phyloP scores from a whole-genome alignment of 2,888 invertebrate genomes.

The Therioaphis trifolii region DNA sequence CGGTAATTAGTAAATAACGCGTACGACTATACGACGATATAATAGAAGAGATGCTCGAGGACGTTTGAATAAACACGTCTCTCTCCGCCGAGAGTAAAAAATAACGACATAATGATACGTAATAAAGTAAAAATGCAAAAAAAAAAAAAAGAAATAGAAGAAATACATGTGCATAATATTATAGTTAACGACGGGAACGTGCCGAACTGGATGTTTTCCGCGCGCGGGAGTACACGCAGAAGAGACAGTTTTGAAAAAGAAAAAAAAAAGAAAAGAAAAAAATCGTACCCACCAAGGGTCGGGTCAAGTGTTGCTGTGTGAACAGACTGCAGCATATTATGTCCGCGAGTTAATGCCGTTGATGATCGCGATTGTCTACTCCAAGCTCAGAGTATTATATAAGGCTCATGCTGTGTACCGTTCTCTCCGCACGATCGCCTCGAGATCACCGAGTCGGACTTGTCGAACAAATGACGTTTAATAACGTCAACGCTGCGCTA shows the following conservation, averaged over 20 bases:
- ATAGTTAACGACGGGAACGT: slow-evolving; percentile 1
- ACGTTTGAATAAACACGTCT: neutral
- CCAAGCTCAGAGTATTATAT: neutral
- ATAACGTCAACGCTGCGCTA: too few relatives aligned
- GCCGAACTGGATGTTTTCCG: neutral
- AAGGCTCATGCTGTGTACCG: neutral
- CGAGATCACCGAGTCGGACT: neutral
- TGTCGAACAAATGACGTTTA: neutral
- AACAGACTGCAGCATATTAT: too few relatives aligned
- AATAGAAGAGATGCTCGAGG: neutral
- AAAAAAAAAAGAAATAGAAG: too few relatives aligned
- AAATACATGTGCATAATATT: neutral
- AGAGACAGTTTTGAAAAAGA: neutral
- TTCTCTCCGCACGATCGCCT: neutral
- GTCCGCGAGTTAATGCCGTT: neutral
- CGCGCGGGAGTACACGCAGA: neutral
- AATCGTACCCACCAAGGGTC: neutral
- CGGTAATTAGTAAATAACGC: slow-evolving; percentile 5
- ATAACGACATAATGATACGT: neutral
- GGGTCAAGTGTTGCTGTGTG: neutral
- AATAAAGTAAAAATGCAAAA: too few relatives aligned
- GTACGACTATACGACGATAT: too few relatives aligned
- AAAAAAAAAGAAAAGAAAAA: neutral
- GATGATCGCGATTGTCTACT: neutral
- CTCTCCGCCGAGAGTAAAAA: neutral